These are phyloP conservation scores for Hydrolagus affinis DNA, from an alignment of 2,113 vertebrate genomes.

Conservation along the genomic window DNA sequence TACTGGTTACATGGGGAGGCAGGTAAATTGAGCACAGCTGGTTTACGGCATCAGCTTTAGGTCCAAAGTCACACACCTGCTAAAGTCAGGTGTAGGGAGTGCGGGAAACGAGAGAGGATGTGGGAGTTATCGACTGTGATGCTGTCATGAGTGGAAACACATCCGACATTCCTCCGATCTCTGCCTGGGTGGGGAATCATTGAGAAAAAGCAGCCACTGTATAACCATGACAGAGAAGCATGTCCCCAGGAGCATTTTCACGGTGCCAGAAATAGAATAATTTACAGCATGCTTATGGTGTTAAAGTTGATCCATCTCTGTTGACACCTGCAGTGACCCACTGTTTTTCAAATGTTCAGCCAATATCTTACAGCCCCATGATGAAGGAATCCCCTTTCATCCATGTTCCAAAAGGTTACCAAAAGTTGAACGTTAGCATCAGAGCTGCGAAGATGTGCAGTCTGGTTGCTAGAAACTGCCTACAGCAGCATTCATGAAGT, in stretches of 20 bases:
- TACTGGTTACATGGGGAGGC: too few species aligned
- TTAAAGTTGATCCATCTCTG: background rate
- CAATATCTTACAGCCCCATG: background rate
- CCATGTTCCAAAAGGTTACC: slow-evolving; percentile 3
- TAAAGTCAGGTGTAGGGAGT: too few species aligned
- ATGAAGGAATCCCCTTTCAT: background rate
- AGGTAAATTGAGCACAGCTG: too few species aligned
- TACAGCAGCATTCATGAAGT: background rate
- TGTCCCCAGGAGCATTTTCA: background rate
- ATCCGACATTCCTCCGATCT: background rate
- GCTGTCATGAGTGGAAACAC: background rate
- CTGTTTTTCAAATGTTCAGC: background rate
- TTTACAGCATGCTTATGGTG: background rate
- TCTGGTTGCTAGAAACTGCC: background rate
- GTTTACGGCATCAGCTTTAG: too few species aligned
- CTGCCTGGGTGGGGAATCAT: background rate
- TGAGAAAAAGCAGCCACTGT: background rate
- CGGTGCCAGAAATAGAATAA: background rate
- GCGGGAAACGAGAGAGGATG: too few species aligned
- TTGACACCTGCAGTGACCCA: background rate
- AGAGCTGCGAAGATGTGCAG: background rate
- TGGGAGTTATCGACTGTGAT: too few species aligned
- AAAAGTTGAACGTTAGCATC: background rate
- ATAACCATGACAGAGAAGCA: background rate
- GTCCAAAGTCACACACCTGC: too few species aligned